Conservation (phyloP, 2,888 invertebrate genomes). For the Protonemura montana region DNA sequence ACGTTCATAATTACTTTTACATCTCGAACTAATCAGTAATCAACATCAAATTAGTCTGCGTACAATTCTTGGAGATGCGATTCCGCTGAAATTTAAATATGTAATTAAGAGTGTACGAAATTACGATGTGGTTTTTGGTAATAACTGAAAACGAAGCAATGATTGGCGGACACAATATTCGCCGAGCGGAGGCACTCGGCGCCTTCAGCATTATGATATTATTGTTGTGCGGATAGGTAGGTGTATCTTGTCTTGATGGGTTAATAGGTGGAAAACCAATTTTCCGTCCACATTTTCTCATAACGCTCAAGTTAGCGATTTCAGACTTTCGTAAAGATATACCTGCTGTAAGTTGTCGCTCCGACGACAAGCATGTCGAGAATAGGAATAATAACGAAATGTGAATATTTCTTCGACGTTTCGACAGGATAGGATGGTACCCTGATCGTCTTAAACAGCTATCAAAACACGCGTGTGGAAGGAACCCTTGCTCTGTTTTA, state of each 20-base stretch:
- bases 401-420: background rate
- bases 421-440: background rate
- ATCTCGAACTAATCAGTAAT: slow-evolving; percentile 17
- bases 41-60: slow-evolving; percentile 18
- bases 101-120: slow-evolving; percentile 33
- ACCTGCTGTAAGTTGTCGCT: background rate
- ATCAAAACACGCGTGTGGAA: background rate
- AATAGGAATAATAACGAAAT: background rate
- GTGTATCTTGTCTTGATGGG: slow-evolving; percentile 15
- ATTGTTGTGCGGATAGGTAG: background rate
- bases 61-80: slow-evolving; percentile 19
- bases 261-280: slow-evolving; percentile 40
- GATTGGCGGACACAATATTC: background rate
- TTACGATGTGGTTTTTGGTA: slow-evolving; percentile 1
- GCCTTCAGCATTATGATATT: background rate
- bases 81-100: slow-evolving; percentile 29
- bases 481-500: no score
- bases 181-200: background rate
- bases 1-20: slow-evolving; percentile 36
- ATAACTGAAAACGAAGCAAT: slow-evolving; percentile 24
- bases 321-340: background rate
- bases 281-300: slow-evolving; percentile 33
- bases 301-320: slow-evolving; percentile 28
- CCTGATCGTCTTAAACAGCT: background rate
- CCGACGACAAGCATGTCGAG: background rate